phyloP scores from a whole-genome alignment of 2,113 vertebrate genomes.

The Ptyas mucosa region DNA sequence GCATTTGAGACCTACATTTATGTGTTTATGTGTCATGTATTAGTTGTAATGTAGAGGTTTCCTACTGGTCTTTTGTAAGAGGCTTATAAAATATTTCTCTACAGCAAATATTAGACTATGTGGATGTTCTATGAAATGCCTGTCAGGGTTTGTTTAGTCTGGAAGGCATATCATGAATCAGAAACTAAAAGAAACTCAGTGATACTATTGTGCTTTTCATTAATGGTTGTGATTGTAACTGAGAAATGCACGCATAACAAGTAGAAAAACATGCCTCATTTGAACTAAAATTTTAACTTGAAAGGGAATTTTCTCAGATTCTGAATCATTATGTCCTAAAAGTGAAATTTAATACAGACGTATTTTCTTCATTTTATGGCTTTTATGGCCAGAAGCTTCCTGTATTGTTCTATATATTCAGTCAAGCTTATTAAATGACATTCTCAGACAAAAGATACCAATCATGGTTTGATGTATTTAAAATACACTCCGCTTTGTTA shows the following conservation, averaged over 20 bases:
- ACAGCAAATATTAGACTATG: background rate
- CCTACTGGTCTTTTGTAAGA: background rate
- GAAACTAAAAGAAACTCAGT: constrained; percentile 15
- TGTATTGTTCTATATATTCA: background rate
- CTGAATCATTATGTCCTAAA: background rate
- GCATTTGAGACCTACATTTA: background rate
- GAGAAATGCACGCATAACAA: background rate
- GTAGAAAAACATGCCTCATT: background rate
- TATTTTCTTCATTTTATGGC: constrained; percentile 6
- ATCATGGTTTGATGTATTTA: background rate
- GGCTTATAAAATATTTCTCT: background rate
- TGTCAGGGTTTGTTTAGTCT: constrained; percentile 11
- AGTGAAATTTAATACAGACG: constrained; percentile 12
- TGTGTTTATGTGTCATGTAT: background rate
- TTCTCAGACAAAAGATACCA: background rate
- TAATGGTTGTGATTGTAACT: constrained; percentile 14
- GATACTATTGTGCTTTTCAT: background rate
- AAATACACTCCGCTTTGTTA: background rate
- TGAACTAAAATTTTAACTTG: background rate
- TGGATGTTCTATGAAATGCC: background rate
- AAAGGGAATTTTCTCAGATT: background rate
- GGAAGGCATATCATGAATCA: accelerated
- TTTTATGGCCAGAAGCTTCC: background rate
- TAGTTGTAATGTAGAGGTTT: background rate
- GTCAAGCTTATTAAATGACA: background rate